Conservation (phyloP, 2,888 invertebrate genomes). For the Tenthredo notha region DNA sequence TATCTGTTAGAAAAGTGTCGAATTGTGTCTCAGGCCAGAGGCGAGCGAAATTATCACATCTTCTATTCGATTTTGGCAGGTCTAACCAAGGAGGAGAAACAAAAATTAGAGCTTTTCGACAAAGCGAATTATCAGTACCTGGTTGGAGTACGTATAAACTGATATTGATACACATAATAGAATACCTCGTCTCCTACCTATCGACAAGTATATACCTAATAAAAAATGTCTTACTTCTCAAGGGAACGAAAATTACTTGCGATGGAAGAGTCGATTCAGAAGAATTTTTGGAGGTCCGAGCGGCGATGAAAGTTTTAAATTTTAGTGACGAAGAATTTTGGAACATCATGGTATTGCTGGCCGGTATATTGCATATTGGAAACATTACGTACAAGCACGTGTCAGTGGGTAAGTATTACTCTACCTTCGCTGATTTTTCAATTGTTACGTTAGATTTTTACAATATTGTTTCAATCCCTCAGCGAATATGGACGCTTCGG, state of each 20-base stretch:
- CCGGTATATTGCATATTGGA: slow-evolving; percentile 94
- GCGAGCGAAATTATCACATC: slow-evolving; percentile 97
- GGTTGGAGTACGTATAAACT: slow-evolving; percentile 81
- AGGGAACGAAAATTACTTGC: slow-evolving; percentile 85
- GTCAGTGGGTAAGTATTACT: slow-evolving; percentile 76
- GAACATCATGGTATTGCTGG: slow-evolving; percentile 91
- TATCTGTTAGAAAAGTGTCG: slow-evolving; percentile 97
- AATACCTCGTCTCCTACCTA: background rate
- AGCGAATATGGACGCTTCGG: slow-evolving; percentile 93
- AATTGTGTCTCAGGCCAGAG: slow-evolving; percentile 92
- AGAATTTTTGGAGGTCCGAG: slow-evolving; percentile 93
- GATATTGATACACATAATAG: background rate
- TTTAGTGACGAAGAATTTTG: slow-evolving; percentile 91
- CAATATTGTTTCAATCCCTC: slow-evolving; percentile 64
- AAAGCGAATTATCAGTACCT: slow-evolving; percentile 90
- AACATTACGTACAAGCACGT: slow-evolving; percentile 91
- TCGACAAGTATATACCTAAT: slow-evolving; percentile 26
- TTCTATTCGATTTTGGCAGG: slow-evolving; percentile 96
- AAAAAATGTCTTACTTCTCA: slow-evolving; percentile 67
- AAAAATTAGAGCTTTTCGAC: slow-evolving; percentile 86
- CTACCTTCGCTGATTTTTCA: background rate
- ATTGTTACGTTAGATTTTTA: background rate
- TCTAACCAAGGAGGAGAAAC: slow-evolving; percentile 88
- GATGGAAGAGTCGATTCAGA: slow-evolving; percentile 91
- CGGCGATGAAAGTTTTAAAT: slow-evolving; percentile 95